These are phyloP conservation scores for Pogonocichla stellata DNA, from an alignment of 2,113 vertebrate genomes.

Conservation along the genomic window DNA sequence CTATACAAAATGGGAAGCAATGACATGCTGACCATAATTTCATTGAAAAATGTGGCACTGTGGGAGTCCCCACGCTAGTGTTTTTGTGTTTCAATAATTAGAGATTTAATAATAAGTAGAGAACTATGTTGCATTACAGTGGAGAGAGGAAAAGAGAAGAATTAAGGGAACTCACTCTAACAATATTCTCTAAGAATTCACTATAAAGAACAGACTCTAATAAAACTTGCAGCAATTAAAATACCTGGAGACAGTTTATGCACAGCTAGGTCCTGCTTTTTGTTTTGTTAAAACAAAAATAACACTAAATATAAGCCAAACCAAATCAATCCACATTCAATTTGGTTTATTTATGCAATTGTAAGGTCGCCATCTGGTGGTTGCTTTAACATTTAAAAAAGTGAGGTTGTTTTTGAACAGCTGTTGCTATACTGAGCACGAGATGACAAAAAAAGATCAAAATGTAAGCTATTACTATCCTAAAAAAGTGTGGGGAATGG, in stretches of 20 bases:
- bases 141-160: not conserved
- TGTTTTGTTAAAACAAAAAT: not conserved
- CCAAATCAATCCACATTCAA: not conserved
- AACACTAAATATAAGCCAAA: not conserved
- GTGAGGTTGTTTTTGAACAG: not conserved
- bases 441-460: not conserved
- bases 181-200: not conserved
- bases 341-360: slow-evolving; percentile 15
- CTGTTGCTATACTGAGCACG: not conserved
- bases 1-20: not conserved
- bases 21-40: not conserved
- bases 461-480: not conserved
- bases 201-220: not conserved
- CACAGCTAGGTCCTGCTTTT: not conserved
- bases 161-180: not conserved
- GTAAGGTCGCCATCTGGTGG: slow-evolving; percentile 68
- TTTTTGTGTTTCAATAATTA: not conserved
- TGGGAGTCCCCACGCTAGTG: not conserved
- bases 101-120: not conserved
- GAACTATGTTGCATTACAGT: not conserved
- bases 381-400: not conserved
- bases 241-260: not conserved
- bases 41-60: not conserved
- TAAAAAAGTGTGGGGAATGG: not conserved
- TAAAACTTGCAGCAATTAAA: not conserved